Evolutionary conservation across 2,888 invertebrate genomes (phyloP), one percentile per base, ranked within the genome.

Genomic region (Cephus nigrinus): DNA sequence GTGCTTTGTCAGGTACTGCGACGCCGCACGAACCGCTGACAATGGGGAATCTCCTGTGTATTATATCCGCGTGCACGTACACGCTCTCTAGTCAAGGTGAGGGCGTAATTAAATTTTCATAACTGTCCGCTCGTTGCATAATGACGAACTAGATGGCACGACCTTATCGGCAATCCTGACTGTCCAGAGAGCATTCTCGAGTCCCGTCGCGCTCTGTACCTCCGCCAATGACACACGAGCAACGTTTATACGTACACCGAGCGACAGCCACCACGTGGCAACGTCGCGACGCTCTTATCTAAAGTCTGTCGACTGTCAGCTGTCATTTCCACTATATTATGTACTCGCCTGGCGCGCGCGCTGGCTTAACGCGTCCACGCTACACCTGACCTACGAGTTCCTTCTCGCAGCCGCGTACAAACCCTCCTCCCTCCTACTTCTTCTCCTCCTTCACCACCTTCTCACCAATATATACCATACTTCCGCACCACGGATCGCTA

Each of bases 51-150:
- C 86, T 86, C 84, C 86, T 15, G 82, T 74, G 80, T 82, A 80
- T 86, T 85, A 83, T 86, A 81, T 84, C 82, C 82, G 79, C 81
- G 31, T 31, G 32, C 11, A 31, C 31, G 31, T 71, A 23, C 71
- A 31, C 71, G 32, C 31, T 71, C 71, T 33, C 32, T 23, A 12
- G 81, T 80, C 87, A 87, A 87, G 87, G 87, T 87, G 84, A 87
- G 76, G 82, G 82, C 82, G 80, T 84, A 87, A 87, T 87, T 87
- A 86, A 86, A 87, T 86, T 87, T 87, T 87, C 84, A 86, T 87
- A 86, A 87, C 87, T 86, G 82, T 81, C 71, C 80, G 55, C 15
- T 55, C 3, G 80, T 86, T 86, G 85, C 85, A 84, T 86, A 86
- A 86, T 84, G 81, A 84, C 80, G 78, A 36, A 31, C 40, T 11